These are phyloP conservation scores for Drosophila fungiperda DNA, from an alignment of 2,888 invertebrate genomes.

Conservation along the genomic window DNA sequence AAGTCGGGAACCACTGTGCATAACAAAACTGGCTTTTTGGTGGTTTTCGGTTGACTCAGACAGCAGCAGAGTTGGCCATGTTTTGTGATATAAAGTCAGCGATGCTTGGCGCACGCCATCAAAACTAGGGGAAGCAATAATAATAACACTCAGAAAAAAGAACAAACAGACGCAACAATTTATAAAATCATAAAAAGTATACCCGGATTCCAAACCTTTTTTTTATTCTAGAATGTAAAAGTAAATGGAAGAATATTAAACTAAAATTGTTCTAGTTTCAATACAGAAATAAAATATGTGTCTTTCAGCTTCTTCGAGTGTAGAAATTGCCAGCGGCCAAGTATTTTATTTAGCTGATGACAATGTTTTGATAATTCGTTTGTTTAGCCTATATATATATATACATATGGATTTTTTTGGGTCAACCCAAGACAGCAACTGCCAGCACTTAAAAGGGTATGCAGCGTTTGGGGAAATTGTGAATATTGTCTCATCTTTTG, in stretches of 20 bases:
- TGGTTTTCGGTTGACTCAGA: conserved; percentile 33
- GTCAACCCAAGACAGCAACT: conserved; percentile 35
- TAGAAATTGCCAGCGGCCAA: conserved; percentile 59
- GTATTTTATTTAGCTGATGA: conserved; percentile 49
- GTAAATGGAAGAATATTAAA: neutral
- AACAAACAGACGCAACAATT: neutral
- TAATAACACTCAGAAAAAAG: neutral
- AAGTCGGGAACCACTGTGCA: conserved; percentile 66
- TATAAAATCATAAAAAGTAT: neutral
- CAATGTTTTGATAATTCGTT: conserved; percentile 68
- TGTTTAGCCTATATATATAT: conserved; percentile 25
- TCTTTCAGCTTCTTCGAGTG: neutral
- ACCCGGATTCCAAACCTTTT: neutral
- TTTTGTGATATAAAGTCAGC: conserved; percentile 65
- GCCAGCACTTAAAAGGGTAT: conserved; percentile 20
- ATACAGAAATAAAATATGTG: neutral
- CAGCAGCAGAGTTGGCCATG: conserved; percentile 56
- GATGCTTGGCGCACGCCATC: conserved; percentile 72
- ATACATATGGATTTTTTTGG: conserved; percentile 22
- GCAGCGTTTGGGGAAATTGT: neutral
- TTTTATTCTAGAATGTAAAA: neutral
- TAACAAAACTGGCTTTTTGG: conserved; percentile 66
- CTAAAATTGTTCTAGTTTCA: neutral
- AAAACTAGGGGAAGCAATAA: conserved; percentile 40
- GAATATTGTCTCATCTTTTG: conserved; percentile 9